Evolutionary conservation across 2,113 vertebrate species (phyloP).

Genomic region (Connochaetes taurinus): DNA sequence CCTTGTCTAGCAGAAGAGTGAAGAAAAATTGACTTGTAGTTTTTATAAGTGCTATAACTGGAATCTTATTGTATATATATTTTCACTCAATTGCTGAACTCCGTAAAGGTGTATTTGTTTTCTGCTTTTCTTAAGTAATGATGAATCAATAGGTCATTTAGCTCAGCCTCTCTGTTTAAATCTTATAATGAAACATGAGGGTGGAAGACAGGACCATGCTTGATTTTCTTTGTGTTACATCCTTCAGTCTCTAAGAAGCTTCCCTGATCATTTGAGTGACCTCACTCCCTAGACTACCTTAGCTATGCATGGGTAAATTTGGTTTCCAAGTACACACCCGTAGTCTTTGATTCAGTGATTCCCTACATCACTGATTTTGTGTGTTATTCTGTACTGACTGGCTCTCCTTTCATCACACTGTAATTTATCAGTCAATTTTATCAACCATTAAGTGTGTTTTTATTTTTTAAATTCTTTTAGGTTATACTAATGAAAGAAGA

Average conservation of each 20-base stretch:
- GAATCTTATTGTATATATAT: neutral
- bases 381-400: neutral
- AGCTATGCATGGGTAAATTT: neutral
- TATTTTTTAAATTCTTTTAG: neutral
- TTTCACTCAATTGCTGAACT: neutral
- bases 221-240: neutral
- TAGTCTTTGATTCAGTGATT: neutral
- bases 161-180: neutral
- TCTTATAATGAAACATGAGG: neutral
- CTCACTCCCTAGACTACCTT: neutral
- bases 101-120: neutral
- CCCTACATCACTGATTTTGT: neutral
- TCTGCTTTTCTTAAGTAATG: neutral
- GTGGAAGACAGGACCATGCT: neutral
- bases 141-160: neutral
- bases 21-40: neutral
- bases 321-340: neutral
- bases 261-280: neutral
- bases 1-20: neutral
- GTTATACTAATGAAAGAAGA: neutral
- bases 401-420: neutral
- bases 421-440: neutral
- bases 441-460: neutral
- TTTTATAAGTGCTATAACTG: neutral
- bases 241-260: neutral